Percentiles rank a stretch among this genome's conserved stretches.
phyloP scores from a whole-genome alignment of 2,888 invertebrate species.

The Unio pictorum region DNA sequence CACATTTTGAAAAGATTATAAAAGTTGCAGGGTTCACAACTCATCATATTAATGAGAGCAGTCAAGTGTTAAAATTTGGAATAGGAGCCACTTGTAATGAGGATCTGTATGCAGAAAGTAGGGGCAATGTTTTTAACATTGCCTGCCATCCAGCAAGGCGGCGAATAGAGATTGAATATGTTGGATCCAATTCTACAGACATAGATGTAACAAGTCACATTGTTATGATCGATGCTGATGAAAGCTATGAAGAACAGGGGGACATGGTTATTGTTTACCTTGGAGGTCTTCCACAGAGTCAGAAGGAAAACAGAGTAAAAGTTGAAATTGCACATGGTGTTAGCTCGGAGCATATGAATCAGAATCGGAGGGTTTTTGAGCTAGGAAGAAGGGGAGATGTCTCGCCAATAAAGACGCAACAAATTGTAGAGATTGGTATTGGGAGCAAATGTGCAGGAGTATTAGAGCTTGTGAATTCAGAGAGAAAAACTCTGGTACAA shows the following conservation, averaged over 20 bases:
- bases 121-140: conserved; percentile 18
- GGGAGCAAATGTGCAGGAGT: conserved; percentile 18
- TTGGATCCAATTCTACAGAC: conserved; percentile 17
- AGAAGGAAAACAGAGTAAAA: conserved; percentile 10
- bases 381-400: conserved; percentile 17
- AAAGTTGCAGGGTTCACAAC: no score
- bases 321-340: conserved; percentile 11
- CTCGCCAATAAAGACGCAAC: conserved; percentile 15
- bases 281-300: conserved; percentile 20
- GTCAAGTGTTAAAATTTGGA: conserved; percentile 4
- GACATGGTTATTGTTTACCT: conserved; percentile 22
- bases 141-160: conserved; percentile 9
- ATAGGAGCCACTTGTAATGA: conserved; percentile 16
- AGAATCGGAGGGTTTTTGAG: conserved; percentile 13
- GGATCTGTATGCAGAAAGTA: conserved; percentile 12
- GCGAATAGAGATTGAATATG: conserved; percentile 17
- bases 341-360: conserved; percentile 4
- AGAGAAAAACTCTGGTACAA: conserved; percentile 14
- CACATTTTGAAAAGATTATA: no score
- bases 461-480: conserved; percentile 8
- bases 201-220: conserved; percentile 21
- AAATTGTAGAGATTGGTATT: conserved; percentile 24
- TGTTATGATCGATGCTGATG: conserved; percentile 21
- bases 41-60: no score
- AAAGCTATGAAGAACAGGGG: conserved; percentile 14